Conservation (phyloP, 2,113 vertebrate species). For the Notarius lentiginosus region DNA sequence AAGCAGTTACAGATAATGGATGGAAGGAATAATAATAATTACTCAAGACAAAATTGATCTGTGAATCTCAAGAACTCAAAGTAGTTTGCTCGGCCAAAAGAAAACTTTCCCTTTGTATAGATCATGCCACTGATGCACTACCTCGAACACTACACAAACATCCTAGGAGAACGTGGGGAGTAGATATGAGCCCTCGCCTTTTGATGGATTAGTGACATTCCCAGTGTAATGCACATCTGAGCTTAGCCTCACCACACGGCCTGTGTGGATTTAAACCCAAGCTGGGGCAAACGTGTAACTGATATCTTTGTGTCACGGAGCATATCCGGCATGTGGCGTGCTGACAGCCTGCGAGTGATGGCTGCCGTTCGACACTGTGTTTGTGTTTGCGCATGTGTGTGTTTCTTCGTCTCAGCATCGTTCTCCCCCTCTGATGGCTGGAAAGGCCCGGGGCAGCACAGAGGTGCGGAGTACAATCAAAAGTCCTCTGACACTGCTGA, state of each 20-base stretch:
- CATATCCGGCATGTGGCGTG: slow-evolving; percentile 56
- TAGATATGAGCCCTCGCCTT: slow-evolving; percentile 49
- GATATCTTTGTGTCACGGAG: slow-evolving; percentile 63
- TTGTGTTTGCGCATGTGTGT: slow-evolving; percentile 41
- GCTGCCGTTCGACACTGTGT: slow-evolving; percentile 50
- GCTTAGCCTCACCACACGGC: slow-evolving; percentile 54
- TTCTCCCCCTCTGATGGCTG: slow-evolving; percentile 46
- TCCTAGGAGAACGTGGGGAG: slow-evolving; percentile 47
- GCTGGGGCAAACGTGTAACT: slow-evolving; percentile 59
- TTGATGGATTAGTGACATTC: slow-evolving; percentile 79
- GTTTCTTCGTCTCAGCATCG: slow-evolving; percentile 49
- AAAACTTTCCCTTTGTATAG: slow-evolving; percentile 32
- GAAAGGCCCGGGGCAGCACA: slow-evolving; percentile 44
- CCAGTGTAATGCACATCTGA: slow-evolving; percentile 72
- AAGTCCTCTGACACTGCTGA: slow-evolving; percentile 56
- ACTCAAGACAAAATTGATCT: neutral
- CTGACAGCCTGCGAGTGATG: slow-evolving; percentile 60
- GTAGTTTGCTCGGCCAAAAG: neutral
- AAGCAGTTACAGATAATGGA: too few relatives aligned
- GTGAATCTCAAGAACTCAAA: neutral
- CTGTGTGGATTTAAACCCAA: slow-evolving; percentile 59
- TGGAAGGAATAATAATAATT: too few relatives aligned
- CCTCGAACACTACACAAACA: slow-evolving; percentile 40
- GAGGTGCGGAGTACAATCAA: slow-evolving; percentile 60
- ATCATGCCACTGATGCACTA: slow-evolving; percentile 6